Evolutionary conservation across 2,797 vertebrate species (phyloP).

Genomic region (Neomorphus geoffroyi): DNA sequence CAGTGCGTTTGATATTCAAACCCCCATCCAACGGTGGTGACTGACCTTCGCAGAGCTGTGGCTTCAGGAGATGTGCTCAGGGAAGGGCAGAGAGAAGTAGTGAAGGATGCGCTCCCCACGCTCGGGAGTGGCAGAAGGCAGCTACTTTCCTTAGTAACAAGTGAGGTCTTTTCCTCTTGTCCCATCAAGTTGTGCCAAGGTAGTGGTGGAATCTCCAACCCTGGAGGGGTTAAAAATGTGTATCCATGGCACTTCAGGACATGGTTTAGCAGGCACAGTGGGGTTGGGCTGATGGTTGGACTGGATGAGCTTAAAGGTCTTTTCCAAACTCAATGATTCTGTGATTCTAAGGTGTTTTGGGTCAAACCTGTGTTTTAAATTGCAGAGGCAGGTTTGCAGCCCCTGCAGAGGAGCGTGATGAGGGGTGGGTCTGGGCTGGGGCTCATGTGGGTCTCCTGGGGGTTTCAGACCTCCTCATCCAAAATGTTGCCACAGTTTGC

Average conservation of each 20-base stretch:
- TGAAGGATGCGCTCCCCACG: fast-evolving
- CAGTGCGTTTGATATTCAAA: neutral
- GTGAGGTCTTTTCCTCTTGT: too few species aligned
- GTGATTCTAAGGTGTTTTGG: neutral
- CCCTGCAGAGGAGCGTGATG: fast-evolving
- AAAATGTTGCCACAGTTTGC: fast-evolving
- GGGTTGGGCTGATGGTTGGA: too few species aligned
- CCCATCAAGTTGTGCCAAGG: too few species aligned
- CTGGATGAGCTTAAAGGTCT: too few species aligned
- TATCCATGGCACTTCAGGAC: too few species aligned
- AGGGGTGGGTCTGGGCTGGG: neutral
- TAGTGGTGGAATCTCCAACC: too few species aligned
- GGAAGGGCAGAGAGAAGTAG: fast-evolving
- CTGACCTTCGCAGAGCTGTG: neutral
- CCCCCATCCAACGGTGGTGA: fast-evolving
- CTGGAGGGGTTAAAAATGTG: too few species aligned
- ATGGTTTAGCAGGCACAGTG: too few species aligned
- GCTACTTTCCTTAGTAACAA: too few species aligned
- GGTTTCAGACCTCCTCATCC: fast-evolving
- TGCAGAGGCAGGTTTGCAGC: neutral
- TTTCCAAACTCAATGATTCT: too few species aligned
- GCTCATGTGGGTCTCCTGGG: neutral
- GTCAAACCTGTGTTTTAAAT: neutral
- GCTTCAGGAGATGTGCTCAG: neutral
- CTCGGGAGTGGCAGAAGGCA: fast-evolving